phyloP scores from a whole-genome alignment of 2,797 vertebrate genomes.

The Chiloscyllium punctatum region DNA sequence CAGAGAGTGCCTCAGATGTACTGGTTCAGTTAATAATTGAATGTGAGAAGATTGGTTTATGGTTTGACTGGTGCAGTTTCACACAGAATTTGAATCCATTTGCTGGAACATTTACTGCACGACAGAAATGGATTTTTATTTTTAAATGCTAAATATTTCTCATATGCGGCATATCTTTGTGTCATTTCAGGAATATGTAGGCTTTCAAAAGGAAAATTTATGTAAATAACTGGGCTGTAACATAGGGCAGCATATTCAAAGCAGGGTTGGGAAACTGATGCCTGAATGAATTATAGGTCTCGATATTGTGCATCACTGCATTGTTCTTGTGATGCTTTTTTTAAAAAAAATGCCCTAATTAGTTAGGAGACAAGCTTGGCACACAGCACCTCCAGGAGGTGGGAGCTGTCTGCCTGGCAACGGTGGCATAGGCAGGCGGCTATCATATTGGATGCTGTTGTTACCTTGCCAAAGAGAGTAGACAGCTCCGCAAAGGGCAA shows the following conservation, averaged over 20 bases:
- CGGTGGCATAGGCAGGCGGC: neutral
- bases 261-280: neutral
- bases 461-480: neutral
- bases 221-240: neutral
- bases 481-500: neutral
- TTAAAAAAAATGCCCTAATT: neutral
- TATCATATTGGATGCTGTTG: neutral
- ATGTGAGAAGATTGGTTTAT: constrained; percentile 12
- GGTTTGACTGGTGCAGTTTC: neutral
- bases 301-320: neutral
- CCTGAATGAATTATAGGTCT: neutral
- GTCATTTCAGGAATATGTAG: neutral
- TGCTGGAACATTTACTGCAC: constrained; percentile 13
- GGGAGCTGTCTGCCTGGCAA: neutral
- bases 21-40: neutral
- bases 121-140: neutral
- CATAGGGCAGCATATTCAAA: neutral
- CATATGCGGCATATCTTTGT: neutral
- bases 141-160: neutral
- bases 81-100: neutral
- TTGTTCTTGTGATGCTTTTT: neutral
- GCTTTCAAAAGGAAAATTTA: neutral
- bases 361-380: neutral
- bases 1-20: neutral
- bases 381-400: neutral